phyloP scores from a whole-genome alignment of 2,797 vertebrate species.

The Lophotriccus pileatus region DNA sequence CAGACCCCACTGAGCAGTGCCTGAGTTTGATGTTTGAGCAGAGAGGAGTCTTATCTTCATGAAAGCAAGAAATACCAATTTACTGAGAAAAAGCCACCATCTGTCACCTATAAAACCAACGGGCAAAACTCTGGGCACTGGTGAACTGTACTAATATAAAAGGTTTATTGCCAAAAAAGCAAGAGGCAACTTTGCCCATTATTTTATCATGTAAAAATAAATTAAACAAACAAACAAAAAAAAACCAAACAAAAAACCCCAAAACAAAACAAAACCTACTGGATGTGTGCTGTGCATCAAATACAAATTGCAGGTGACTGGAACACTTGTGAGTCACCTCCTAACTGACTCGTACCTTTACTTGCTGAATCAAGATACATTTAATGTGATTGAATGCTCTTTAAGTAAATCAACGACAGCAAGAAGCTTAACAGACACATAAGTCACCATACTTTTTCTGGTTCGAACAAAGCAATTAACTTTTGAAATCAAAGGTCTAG shows the following conservation, averaged over 20 bases:
- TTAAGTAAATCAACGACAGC: background rate
- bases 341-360: background rate
- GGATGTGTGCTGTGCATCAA: background rate
- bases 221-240: background rate
- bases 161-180: background rate
- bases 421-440: background rate
- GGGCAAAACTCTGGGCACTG: background rate
- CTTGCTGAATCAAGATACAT: background rate
- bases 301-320: slow-evolving; percentile 1
- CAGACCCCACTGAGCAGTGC: background rate
- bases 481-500: slow-evolving; percentile 31
- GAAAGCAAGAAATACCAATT: background rate
- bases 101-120: background rate
- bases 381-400: background rate
- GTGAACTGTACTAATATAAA: background rate
- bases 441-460: background rate
- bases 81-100: background rate
- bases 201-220: background rate
- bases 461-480: background rate
- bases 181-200: background rate
- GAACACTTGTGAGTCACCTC: background rate
- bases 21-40: background rate
- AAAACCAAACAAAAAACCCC: too few species aligned
- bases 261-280: background rate
- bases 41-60: background rate